Evolutionary conservation across 2,888 invertebrate species (phyloP), one percentile per base, ranked within the genome.

Genomic region (Tolmerus cingulatus): DNA sequence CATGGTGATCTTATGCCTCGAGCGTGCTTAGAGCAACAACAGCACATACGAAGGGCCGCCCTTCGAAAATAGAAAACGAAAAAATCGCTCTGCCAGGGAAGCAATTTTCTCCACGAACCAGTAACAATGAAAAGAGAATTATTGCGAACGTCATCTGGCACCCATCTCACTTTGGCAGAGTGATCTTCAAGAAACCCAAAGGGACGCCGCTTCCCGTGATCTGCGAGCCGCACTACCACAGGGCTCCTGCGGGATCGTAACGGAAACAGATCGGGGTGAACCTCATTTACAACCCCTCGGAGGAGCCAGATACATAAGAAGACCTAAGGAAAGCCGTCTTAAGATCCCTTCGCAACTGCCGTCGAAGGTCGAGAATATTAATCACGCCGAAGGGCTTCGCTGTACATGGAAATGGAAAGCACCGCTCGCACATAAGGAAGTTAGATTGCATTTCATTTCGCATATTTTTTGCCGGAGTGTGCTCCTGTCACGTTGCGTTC

Each of bases 131-230:
- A 76, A 27, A 55, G 87, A 86, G 87, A 88, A 88, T 87, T 86
- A 88, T 88, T 88, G 86, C 87, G 27, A 88, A 88, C 88, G 88
- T 88, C 88, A 88, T 87, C 86, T 87, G 87, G 87, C 81, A 86
- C 77, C 86, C 77, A 55, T 86, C 76, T 76, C 76, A 37, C 77
- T 74, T 86, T 46, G 30, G 74, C 77, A 7, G 74, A 46, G 51
- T 43, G 34, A 74, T 23, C 76, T 40, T 86, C 4, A 76, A 51
- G 66, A 66, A 85, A 37, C 74, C 23, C 46, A 74, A 85, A 74
- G 40, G 85, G 85, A 85, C 30, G 27, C 85, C 85, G 46, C 23
- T 85, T 84, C 40, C 7, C 34, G 82, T 84, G 82, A 84, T 84
- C 82, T 66, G 40, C 40, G 66, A 34, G 51, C 51, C n/a, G 51